These are phyloP conservation scores for Polydrusus pterygomalis DNA, from an alignment of 2,888 invertebrate genomes.

Conservation along the genomic window DNA sequence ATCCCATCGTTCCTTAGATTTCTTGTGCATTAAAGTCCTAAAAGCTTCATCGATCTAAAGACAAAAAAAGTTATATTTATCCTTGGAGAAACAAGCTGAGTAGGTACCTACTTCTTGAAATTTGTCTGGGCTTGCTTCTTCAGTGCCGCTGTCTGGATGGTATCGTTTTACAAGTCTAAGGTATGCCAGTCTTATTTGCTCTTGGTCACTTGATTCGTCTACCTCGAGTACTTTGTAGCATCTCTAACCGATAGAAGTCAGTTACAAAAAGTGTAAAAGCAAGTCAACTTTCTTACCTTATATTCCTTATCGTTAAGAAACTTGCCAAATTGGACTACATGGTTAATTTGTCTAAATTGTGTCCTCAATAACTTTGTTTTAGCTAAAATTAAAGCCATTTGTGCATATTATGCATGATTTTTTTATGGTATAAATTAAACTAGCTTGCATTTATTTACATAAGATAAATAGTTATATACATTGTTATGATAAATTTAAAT, in stretches of 20 bases:
- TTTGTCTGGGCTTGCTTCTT: conserved; percentile 82
- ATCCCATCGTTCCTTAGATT: conserved; percentile 77
- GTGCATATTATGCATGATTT: conserved; percentile 18
- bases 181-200: conserved; percentile 83
- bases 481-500: too few species aligned
- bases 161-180: conserved; percentile 85
- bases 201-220: conserved; percentile 80
- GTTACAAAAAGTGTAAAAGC: neutral
- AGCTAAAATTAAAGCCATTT: conserved; percentile 48
- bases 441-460: conserved; percentile 2
- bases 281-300: conserved; percentile 50
- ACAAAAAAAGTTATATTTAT: conserved; percentile 37
- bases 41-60: conserved; percentile 83
- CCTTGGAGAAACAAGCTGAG: conserved; percentile 23
- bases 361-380: conserved; percentile 27
- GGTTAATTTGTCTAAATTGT: conserved; percentile 11
- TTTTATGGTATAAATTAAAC: neutral
- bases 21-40: conserved; percentile 80
- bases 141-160: conserved; percentile 88
- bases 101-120: conserved; percentile 78
- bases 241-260: conserved; percentile 17
- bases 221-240: conserved; percentile 80
- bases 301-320: conserved; percentile 55
- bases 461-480: neutral
- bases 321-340: conserved; percentile 54